Base-by-base conservation (phyloP, 1,140 invertebrate genomes). In the Pseudomyrmex pallidus region DNA sequence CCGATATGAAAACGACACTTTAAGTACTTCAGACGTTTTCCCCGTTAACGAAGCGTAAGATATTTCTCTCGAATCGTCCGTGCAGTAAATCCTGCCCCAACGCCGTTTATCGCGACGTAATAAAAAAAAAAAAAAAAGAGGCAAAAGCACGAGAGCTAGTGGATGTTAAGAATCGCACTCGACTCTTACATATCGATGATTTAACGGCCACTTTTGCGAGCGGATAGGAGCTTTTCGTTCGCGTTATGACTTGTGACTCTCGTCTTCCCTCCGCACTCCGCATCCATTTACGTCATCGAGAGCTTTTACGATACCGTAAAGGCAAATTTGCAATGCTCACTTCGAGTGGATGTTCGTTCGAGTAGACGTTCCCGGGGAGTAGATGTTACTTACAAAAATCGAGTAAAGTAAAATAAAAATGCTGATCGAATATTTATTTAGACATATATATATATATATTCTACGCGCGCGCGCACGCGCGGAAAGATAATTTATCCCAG, bases 101-200 rank as follows among this genome's bases (percentile, higher is more conserved):
- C 46, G 22, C 68, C 68, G 50, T 82, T 74, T 62, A 74, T 82
- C 78, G 78, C 64, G 46, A 77, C 5, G 67, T 67, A 67, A 78
- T 22, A 77, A 66, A 61, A 67, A 57, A 25, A 48, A 48, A 52
- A 72, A 46, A 44, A 56, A n/a, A n/a, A n/a, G n/a, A n/a, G 48
- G 22, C 20, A 8, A 20, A 59, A 12, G 48, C 7, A 44, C 10
- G 22, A 68, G 68, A 35, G 54, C 20, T 56, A 76, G 64, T 70
- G 57, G 66, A 80, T 85, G 68, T 82, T 63, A 64, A 86, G 68
- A 54, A 85, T 62, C 35, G 25, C 59, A 35, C 63, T 82, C 48
- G 22, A 64, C 48, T 74, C 50, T 84, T 63, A 35, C 4, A 82
- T 82, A 61, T 57, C 59, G 48, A 74, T 44, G 25, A 63, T 82